These are phyloP conservation scores for Bombyx huttoni DNA, from an alignment of 2,888 invertebrate genomes.

Conservation along the genomic window DNA sequence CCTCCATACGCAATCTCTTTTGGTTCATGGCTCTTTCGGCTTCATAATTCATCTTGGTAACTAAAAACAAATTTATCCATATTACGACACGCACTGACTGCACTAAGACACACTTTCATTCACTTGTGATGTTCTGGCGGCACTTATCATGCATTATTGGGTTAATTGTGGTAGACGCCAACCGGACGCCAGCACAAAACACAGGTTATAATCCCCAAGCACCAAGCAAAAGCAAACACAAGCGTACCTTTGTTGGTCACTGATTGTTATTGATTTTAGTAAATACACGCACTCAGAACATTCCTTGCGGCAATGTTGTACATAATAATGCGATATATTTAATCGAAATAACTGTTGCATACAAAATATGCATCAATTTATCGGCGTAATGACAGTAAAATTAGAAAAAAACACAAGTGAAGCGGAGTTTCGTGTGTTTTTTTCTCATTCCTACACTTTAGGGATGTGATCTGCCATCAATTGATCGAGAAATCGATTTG, in stretches of 20 bases:
- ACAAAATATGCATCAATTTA: conserved; percentile 69
- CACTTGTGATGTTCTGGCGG: conserved; percentile 26
- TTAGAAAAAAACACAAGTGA: conserved; percentile 71
- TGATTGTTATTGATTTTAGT: conserved; percentile 72
- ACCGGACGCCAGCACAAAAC: conserved; percentile 70
- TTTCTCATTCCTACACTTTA: conserved; percentile 23
- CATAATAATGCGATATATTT: conserved; percentile 60
- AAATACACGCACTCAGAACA: conserved; percentile 59
- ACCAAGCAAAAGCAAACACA: conserved; percentile 59
- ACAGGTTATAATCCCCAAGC: conserved; percentile 57
- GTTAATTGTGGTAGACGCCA: conserved; percentile 67
- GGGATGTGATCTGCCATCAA: background rate
- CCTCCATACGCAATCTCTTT: conserved; percentile 69
- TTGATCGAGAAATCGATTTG: background rate
- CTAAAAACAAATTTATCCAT: conserved; percentile 51
- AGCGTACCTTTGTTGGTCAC: conserved; percentile 73
- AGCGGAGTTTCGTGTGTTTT: conserved; percentile 60
- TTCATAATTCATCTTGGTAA: conserved; percentile 69
- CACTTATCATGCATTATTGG: conserved; percentile 39
- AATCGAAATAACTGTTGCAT: conserved; percentile 66
- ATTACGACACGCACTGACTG: conserved; percentile 20
- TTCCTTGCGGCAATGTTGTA: conserved; percentile 50
- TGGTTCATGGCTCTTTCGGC: conserved; percentile 69
- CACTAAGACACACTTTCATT: conserved; percentile 31
- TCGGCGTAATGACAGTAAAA: conserved; percentile 69